Conservation (phyloP, 2,888 invertebrate species). For the Cotesia congregata region DNA sequence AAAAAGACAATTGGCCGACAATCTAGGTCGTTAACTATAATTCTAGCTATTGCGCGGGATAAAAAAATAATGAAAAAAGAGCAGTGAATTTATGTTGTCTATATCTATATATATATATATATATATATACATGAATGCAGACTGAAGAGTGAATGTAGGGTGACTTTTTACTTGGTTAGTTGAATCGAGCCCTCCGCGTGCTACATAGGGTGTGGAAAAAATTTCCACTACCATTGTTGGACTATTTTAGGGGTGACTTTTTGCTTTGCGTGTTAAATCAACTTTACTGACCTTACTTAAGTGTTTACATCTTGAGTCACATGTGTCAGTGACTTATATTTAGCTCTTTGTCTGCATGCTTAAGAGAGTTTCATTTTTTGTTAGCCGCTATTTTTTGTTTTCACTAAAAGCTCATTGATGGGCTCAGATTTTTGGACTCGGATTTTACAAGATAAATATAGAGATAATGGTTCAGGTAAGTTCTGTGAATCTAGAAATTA, state of each 20-base stretch:
- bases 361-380: background rate
- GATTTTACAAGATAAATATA: too few relatives aligned
- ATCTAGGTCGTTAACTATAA: too few relatives aligned
- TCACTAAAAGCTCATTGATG: background rate
- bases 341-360: background rate
- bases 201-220: slow-evolving; percentile 36
- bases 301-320: slow-evolving; percentile 45
- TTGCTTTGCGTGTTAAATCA: slow-evolving; percentile 51
- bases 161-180: slow-evolving; percentile 45
- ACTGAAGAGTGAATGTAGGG: slow-evolving; percentile 36
- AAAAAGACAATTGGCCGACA: too few relatives aligned
- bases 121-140: slow-evolving; percentile 2
- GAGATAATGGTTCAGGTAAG: too few relatives aligned
- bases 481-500: too few relatives aligned
- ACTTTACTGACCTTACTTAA: slow-evolving; percentile 51
- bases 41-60: background rate
- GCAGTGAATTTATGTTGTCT: background rate
- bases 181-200: slow-evolving; percentile 15
- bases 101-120: background rate
- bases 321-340: slow-evolving; percentile 17
- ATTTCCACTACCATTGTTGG: slow-evolving; percentile 45
- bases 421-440: too few relatives aligned
- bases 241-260: slow-evolving; percentile 65
- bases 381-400: background rate
- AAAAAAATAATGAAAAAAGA: slow-evolving; percentile 24